These are phyloP conservation scores for Drosophila kambysellisi DNA, from an alignment of 2,888 invertebrate genomes.

Conservation along the genomic window DNA sequence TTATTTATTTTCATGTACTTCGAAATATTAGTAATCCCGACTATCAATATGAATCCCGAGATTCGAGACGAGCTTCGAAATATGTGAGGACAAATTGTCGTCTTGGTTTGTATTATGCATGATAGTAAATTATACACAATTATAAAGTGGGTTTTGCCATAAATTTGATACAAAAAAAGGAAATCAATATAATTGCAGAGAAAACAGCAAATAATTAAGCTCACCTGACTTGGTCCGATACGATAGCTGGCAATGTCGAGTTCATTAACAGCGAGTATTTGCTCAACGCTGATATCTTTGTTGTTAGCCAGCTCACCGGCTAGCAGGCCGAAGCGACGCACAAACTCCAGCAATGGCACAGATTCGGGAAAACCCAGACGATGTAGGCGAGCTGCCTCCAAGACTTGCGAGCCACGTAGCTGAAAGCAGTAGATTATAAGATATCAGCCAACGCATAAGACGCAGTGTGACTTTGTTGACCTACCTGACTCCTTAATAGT, in stretches of 20 bases:
- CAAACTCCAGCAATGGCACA: constrained; percentile 94
- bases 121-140: no score
- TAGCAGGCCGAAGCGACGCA: constrained; percentile 91
- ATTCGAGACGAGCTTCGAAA: no score
- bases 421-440: constrained; percentile 82
- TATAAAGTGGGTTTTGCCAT: no score
- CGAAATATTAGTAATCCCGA: no score
- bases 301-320: constrained; percentile 78
- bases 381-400: constrained; percentile 95
- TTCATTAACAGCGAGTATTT: constrained; percentile 93
- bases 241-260: constrained; percentile 94
- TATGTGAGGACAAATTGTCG: no score
- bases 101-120: no score
- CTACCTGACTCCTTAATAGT: constrained; percentile 93
- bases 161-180: no score
- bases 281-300: constrained; percentile 89
- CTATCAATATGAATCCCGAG: no score
- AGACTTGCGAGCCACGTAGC: constrained; percentile 95
- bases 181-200: not conserved
- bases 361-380: constrained; percentile 97
- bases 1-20: no score
- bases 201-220: constrained; percentile 72
- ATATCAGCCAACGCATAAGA: not conserved
- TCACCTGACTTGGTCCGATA: constrained; percentile 96
- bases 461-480: constrained; percentile 3